A percentile compares a stretch with the other conserved stretches of the same genome.
Evolutionary conservation across 1,140 invertebrate species (phyloP).

Genomic region (Macrobrachium rosenbergii): DNA sequence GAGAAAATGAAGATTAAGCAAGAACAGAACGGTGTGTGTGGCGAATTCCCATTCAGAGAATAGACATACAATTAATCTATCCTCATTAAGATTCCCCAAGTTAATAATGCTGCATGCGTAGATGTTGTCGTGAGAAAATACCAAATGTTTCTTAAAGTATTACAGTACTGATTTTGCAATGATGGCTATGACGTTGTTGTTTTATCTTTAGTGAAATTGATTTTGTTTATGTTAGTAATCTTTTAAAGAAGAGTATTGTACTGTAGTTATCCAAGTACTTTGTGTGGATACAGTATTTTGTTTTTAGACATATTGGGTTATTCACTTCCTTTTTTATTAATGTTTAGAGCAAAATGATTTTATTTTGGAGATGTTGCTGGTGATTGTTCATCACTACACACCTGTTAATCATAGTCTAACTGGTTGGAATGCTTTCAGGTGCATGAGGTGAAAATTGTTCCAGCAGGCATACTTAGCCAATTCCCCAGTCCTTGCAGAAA

Average conservation of each 20-base stretch:
- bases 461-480: no score
- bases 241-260: background rate
- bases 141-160: background rate
- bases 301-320: background rate
- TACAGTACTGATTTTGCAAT: background rate
- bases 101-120: background rate
- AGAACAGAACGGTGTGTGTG: slow-evolving; percentile 62
- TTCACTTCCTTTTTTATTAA: background rate
- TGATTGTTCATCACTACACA: no score
- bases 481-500: no score
- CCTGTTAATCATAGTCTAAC: no score
- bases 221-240: background rate
- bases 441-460: no score
- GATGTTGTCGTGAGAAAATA: background rate
- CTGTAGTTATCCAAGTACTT: no score
- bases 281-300: background rate
- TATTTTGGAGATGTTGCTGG: background rate
- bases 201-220: background rate
- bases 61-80: slow-evolving; percentile 61
- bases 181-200: background rate
- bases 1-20: slow-evolving; percentile 55
- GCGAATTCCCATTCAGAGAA: slow-evolving; percentile 51
- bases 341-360: background rate
- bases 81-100: slow-evolving; percentile 45
- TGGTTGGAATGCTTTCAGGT: no score